A percentile compares a stretch with the other conserved stretches of the same genome.
Evolutionary conservation across 2,113 vertebrate genomes (phyloP).

Genomic region (Anguilla rostrata): DNA sequence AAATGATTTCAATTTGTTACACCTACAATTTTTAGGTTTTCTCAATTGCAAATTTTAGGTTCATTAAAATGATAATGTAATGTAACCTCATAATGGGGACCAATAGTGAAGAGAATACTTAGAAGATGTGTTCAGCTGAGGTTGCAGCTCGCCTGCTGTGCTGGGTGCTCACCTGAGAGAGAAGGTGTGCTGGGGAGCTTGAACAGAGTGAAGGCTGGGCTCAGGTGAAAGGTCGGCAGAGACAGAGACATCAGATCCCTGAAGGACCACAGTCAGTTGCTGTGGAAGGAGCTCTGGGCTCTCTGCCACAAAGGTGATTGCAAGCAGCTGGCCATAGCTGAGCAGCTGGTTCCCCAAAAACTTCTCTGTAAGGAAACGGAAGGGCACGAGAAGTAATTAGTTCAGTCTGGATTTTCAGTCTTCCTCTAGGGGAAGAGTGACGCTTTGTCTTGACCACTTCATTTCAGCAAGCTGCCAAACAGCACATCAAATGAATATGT

Average conservation of each 20-base stretch:
- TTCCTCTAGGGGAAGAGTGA: not conserved
- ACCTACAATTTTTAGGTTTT: too few species aligned
- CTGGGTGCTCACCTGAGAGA: conserved; percentile 58
- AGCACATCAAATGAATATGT: not conserved
- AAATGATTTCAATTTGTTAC: too few species aligned
- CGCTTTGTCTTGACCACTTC: not conserved
- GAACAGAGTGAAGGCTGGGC: not conserved
- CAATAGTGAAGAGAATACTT: too few species aligned
- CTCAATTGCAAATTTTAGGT: too few species aligned
- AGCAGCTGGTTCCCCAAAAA: conserved; percentile 79
- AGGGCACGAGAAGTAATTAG: conserved; percentile 10
- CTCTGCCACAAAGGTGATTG: conserved; percentile 70
- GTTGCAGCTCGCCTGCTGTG: not conserved
- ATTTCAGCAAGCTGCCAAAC: not conserved
- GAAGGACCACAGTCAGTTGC: conserved; percentile 68
- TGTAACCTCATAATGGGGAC: too few species aligned
- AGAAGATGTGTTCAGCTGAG: not conserved
- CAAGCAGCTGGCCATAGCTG: conserved; percentile 83
- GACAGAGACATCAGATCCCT: conserved; percentile 71
- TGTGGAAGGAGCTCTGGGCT: conserved; percentile 42
- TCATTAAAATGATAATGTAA: too few species aligned
- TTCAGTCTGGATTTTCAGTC: not conserved
- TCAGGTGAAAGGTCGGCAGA: conserved; percentile 49
- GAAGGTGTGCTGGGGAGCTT: conserved; percentile 52
- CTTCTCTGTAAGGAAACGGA: conserved; percentile 64